Percentiles rank a stretch among this genome's conserved stretches.
These are phyloP conservation scores for Telenomus remus DNA, from an alignment of 1,140 invertebrate genomes.

Conservation along the genomic window DNA sequence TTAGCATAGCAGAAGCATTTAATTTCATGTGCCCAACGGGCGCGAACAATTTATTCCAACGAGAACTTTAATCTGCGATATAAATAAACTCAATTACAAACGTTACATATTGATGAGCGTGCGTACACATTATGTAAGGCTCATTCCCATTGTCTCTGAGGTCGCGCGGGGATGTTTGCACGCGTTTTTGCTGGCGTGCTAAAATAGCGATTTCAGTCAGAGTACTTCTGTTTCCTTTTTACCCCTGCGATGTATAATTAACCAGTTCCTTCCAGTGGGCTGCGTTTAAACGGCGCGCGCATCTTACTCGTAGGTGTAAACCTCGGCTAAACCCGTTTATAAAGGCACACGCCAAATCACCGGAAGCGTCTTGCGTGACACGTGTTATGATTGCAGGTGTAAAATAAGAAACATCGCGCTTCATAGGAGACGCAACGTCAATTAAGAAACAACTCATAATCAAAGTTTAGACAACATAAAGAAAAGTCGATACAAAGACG, in stretches of 20 bases:
- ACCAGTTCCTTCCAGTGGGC: constrained; percentile 36
- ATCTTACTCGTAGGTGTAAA: constrained; percentile 57
- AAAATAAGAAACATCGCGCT: constrained; percentile 36
- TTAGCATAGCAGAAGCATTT: constrained; percentile 29
- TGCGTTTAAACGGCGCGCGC: constrained; percentile 25
- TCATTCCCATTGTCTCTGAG: constrained; percentile 21
- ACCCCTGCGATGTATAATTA: constrained; percentile 41
- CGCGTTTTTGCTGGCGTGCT: too few species aligned
- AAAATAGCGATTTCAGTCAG: constrained; percentile 21
- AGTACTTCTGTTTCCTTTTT: constrained; percentile 20
- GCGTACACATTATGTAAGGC: constrained; percentile 29
- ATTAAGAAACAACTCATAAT: not conserved
- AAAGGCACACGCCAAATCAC: constrained; percentile 59
- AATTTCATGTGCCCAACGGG: constrained; percentile 24
- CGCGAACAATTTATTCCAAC: constrained; percentile 37
- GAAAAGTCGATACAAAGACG: not conserved
- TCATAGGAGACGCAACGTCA: constrained; percentile 6
- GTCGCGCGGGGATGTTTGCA: not conserved
- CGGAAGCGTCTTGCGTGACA: constrained; percentile 55
- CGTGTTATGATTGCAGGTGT: constrained; percentile 57
- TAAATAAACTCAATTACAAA: constrained; percentile 52
- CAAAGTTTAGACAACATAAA: not conserved
- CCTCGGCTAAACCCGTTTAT: constrained; percentile 55
- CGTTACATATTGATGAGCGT: constrained; percentile 43
- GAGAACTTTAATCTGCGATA: constrained; percentile 35